Conservation (phyloP, 1,140 invertebrate species). For the Heliconius congener region DNA sequence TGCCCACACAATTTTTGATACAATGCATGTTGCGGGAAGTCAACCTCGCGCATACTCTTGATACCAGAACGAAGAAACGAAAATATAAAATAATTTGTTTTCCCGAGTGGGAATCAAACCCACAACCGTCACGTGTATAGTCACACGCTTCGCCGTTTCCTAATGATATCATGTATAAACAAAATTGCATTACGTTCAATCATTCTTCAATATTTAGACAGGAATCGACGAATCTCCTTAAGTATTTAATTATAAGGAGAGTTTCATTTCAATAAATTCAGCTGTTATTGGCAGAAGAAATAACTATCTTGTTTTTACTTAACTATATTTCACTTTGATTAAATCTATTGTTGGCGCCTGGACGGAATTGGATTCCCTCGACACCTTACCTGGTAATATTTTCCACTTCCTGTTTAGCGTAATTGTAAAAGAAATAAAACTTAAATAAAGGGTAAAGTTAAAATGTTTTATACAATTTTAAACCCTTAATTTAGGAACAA, state of each 20-base stretch:
- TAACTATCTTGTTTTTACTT: slow-evolving; percentile 10
- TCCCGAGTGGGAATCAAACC: too few relatives aligned
- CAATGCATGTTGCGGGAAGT: too few relatives aligned
- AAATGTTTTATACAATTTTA: not conserved
- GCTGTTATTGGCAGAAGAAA: slow-evolving; percentile 13
- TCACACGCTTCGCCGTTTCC: too few relatives aligned
- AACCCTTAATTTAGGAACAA: not conserved
- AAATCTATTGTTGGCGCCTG: slow-evolving; percentile 33
- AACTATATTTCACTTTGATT: slow-evolving; percentile 44
- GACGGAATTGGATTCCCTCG: slow-evolving; percentile 32
- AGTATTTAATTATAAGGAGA: not conserved
- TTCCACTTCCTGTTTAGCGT: slow-evolving; percentile 19
- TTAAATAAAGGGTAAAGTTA: not conserved
- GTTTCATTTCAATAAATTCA: not conserved
- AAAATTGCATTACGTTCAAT: too few relatives aligned
- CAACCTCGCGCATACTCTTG: too few relatives aligned
- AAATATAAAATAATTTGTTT: too few relatives aligned
- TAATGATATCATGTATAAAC: too few relatives aligned
- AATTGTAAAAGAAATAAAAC: not conserved
- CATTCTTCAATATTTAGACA: not conserved
- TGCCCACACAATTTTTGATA: too few relatives aligned
- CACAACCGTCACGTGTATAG: too few relatives aligned
- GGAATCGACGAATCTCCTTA: not conserved
- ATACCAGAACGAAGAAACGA: too few relatives aligned
- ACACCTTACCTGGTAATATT: slow-evolving; percentile 35